phyloP scores from a whole-genome alignment of 2,113 vertebrate species.

The Plotosus lineatus region DNA sequence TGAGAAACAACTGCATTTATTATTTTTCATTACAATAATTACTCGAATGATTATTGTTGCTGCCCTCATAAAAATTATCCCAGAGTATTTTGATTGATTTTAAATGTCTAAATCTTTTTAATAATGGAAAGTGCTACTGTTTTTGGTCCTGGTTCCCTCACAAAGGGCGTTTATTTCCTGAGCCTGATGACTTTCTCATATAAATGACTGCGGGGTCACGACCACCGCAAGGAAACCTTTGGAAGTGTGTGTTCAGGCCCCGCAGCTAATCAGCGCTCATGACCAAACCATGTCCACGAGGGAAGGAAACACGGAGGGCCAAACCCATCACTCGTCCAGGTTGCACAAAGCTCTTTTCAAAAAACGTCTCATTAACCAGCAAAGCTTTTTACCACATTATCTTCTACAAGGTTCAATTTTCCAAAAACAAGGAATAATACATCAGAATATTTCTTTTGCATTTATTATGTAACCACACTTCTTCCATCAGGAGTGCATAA shows the following conservation, averaged over 20 bases:
- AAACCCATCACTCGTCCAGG: conserved; percentile 4
- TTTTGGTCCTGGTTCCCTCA: conserved; percentile 61
- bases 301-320: conserved; percentile 50
- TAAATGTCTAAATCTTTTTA: conserved; percentile 51
- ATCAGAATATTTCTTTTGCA: neutral
- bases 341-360: neutral
- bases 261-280: conserved; percentile 63
- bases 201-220: conserved; percentile 65
- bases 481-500: neutral
- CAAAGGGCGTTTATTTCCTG: conserved; percentile 72
- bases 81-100: neutral
- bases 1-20: too few species aligned
- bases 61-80: neutral
- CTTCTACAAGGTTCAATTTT: neutral
- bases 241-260: conserved; percentile 54
- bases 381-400: neutral
- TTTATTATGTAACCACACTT: neutral
- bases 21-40: conserved; percentile 2
- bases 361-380: neutral
- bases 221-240: conserved; percentile 56
- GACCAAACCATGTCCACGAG: conserved; percentile 64
- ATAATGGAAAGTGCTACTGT: conserved; percentile 53
- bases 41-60: neutral
- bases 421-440: neutral
- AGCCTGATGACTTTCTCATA: conserved; percentile 65